Base-by-base conservation (phyloP, 92 coral and sea anemone genomes). In the Phenganax marumi region DNA sequence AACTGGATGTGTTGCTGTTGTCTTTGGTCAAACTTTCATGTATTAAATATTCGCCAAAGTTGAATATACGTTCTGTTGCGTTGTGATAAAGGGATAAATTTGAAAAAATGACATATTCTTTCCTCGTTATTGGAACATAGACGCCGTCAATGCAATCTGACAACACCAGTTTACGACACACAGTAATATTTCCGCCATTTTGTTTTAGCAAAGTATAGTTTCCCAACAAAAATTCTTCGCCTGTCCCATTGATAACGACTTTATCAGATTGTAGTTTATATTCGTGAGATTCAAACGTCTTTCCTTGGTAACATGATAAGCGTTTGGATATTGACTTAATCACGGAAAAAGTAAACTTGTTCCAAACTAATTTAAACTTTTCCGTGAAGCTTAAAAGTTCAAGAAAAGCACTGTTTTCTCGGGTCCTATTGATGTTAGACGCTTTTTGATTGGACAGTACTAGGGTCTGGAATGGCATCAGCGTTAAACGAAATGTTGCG, bases 21-120 rank as follows among this genome's bases (percentile, higher is more conserved):
- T 39, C 14, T 50, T 12, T n/a, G 12, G 48, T 39, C 2, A 18
- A 39, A 63, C 70, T 18, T 50, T 49, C 60, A 52, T 18, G 12
- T 2, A 75, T 75, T 39, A 50, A 50, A 22, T 75, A 75, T 19
- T 52, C 51, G 11, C 66, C 80, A 75, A 75, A 75, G 9, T 56
- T 24, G 60, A 52, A 75, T 2, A n/a, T 75, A 33, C 9, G 17
- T 7, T 75, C 17, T 46, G 66, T 52, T 22, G 65, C 65, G 13
- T 75, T 75, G 51, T 75, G 66, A 75, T 52, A 75, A 52, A 75
- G 62, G 22, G 80, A 53, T 48, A 75, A 52, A 18, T 75, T 56
- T 12, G 64, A 13, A 8, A 21, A 39, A 22, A 53, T 52, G 5
- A 53, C 49, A 25, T 5, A 74, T 51, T 74, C 79, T 16, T 48